Conservation (phyloP, 2,797 vertebrate genomes). For the Rousettus madagascariensis region DNA sequence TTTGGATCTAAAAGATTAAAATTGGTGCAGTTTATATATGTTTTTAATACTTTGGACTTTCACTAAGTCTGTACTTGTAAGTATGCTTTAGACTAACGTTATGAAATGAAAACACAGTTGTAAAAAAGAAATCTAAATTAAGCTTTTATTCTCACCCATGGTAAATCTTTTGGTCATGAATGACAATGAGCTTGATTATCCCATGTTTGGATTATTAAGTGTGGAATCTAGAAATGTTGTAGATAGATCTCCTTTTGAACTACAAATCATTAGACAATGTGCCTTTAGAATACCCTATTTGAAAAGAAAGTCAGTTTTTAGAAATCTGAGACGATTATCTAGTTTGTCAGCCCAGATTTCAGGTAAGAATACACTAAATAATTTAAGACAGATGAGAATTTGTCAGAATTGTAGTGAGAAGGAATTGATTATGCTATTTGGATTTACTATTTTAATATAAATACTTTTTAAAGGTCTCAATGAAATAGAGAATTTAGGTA, state of each 20-base stretch:
- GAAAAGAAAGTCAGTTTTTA: constrained; percentile 53
- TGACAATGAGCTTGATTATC: not conserved
- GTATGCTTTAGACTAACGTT: not conserved
- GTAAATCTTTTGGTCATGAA: not conserved
- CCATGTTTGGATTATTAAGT: not conserved
- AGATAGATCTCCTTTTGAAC: not conserved
- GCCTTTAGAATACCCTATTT: not conserved
- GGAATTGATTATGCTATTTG: not conserved
- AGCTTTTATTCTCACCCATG: not conserved
- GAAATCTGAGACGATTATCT: not conserved
- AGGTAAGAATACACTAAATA: not conserved
- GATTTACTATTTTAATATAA: constrained; percentile 31
- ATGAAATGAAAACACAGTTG: constrained; percentile 3
- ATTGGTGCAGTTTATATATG: not conserved
- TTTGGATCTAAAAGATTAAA: constrained; percentile 1
- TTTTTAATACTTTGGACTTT: constrained; percentile 18
- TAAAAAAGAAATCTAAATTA: not conserved
- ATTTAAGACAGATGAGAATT: not conserved
- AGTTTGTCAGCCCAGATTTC: not conserved
- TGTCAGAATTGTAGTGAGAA: not conserved
- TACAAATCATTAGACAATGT: not conserved
- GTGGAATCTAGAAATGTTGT: not conserved
- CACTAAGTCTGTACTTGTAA: not conserved
- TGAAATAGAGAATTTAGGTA: not conserved
- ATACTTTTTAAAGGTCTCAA: not conserved